phyloP scores from a whole-genome alignment of 2,888 invertebrate genomes.

The Epinotia bilunana region DNA sequence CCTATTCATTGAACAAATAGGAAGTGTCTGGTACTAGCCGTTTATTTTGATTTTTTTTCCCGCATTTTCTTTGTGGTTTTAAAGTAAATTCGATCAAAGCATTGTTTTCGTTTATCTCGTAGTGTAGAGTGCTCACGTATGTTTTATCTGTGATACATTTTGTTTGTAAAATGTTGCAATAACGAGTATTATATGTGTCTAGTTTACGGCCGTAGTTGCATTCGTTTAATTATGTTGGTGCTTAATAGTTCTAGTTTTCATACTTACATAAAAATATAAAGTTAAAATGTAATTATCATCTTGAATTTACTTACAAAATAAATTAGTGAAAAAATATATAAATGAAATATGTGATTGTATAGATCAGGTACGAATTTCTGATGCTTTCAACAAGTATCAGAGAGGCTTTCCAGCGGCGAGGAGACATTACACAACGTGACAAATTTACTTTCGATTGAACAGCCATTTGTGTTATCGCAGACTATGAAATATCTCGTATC shows the following conservation, averaged over 20 bases:
- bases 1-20: background rate
- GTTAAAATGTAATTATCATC: too few species aligned
- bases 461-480: too few species aligned
- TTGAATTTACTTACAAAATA: too few species aligned
- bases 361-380: background rate
- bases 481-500: too few species aligned
- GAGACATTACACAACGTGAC: too few species aligned
- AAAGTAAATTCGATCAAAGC: constrained; percentile 32
- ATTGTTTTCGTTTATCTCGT: constrained; percentile 33
- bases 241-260: background rate
- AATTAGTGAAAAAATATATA: too few species aligned
- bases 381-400: background rate
- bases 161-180: constrained; percentile 76
- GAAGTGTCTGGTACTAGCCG: too few species aligned
- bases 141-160: constrained; percentile 80
- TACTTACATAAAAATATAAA: background rate
- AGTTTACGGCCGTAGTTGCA: constrained; percentile 21
- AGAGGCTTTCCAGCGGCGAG: too few species aligned
- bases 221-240: constrained; percentile 11
- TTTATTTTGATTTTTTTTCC: background rate
- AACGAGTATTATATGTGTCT: constrained; percentile 68
- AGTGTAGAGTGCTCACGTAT: constrained; percentile 60
- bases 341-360: background rate
- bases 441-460: too few species aligned
- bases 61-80: background rate